Percentiles rank a stretch among this genome's conserved stretches.
Evolutionary conservation across 2,888 invertebrate genomes (phyloP).

Genomic region (Apamea epomidion): DNA sequence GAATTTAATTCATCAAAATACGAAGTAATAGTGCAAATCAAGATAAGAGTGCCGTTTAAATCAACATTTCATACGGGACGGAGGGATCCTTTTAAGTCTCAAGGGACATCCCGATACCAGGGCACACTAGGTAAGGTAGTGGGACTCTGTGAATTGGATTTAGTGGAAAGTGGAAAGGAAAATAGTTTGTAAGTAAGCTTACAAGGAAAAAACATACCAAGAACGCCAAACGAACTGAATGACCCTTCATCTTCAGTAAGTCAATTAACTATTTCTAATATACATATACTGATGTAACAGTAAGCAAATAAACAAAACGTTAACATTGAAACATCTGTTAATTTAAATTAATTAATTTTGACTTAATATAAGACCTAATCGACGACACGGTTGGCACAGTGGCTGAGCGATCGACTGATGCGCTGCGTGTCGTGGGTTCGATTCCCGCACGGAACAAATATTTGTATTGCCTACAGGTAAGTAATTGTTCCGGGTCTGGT

Average conservation of each 20-base stretch:
- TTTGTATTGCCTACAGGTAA: too few species aligned
- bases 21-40: constrained; percentile 63
- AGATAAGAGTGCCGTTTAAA: constrained; percentile 66
- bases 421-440: too few species aligned
- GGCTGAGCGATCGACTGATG: too few species aligned
- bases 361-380: background rate
- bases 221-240: background rate
- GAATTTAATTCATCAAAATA: constrained; percentile 45
- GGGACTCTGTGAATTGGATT: constrained; percentile 20
- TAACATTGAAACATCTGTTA: background rate
- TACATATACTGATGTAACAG: background rate
- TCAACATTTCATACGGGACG: constrained; percentile 68
- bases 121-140: constrained; percentile 10
- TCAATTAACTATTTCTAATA: background rate
- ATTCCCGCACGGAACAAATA: too few species aligned
- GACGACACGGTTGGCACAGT: too few species aligned
- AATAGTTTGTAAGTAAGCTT: background rate
- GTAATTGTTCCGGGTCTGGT: too few species aligned
- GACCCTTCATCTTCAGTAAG: background rate
- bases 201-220: background rate
- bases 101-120: constrained; percentile 38
- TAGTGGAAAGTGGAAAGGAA: background rate
- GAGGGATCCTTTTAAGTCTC: constrained; percentile 48
- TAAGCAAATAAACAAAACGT: background rate
- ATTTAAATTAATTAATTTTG: background rate